Evolutionary conservation across 2,888 invertebrate genomes (phyloP).

Genomic region (Lottia scabra): DNA sequence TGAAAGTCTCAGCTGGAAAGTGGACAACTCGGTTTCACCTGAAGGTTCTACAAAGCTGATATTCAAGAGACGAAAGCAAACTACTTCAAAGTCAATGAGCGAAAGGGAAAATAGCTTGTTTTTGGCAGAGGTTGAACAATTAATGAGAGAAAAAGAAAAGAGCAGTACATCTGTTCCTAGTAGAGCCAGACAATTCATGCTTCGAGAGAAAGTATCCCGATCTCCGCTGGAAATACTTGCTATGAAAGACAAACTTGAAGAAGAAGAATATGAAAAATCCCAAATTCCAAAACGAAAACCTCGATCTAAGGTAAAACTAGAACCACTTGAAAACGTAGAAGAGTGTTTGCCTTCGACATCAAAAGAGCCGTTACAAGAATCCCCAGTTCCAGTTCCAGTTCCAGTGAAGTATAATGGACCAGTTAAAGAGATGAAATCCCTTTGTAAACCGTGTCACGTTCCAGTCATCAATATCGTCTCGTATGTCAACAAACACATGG

Average conservation of each 20-base stretch:
- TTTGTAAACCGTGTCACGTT: slow-evolving; percentile 13
- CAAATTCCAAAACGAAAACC: slow-evolving; percentile 44
- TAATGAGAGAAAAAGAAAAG: neutral
- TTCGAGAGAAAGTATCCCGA: slow-evolving; percentile 53
- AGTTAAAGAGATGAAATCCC: slow-evolving; percentile 1
- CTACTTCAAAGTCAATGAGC: neutral
- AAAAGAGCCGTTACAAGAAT: slow-evolving; percentile 1
- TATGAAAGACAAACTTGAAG: slow-evolving; percentile 52
- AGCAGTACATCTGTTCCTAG: neutral
- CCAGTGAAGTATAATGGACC: neutral
- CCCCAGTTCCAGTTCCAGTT: no score
- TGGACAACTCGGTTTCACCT: neutral
- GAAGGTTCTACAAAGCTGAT: neutral
- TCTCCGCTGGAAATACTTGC: slow-evolving; percentile 59
- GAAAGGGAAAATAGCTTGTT: slow-evolving; percentile 1
- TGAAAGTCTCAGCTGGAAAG: neutral
- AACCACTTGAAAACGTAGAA: neutral
- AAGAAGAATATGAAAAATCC: slow-evolving; percentile 49
- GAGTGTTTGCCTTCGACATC: neutral
- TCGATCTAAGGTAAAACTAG: slow-evolving; percentile 36
- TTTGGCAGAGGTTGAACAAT: neutral
- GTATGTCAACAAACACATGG: no score
- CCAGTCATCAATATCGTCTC: slow-evolving; percentile 15
- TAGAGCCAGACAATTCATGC: slow-evolving; percentile 34
- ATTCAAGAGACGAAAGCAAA: neutral